phyloP scores from a whole-genome alignment of 2,888 invertebrate species.

The Hoplodrina blanda region DNA sequence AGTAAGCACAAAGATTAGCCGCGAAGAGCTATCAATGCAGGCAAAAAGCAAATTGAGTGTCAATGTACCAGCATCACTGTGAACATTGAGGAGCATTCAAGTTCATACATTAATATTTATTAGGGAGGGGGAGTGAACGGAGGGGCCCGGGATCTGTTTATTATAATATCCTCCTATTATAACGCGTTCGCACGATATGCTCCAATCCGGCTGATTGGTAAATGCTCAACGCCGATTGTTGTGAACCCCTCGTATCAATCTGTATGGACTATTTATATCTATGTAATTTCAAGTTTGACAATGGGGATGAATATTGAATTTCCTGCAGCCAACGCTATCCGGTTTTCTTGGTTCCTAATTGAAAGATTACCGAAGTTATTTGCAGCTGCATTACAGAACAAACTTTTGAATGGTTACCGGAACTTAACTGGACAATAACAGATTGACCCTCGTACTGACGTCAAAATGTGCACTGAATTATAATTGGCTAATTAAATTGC shows the following conservation, averaged over 20 bases:
- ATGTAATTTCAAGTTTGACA: constrained; percentile 24
- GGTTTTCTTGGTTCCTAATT: not conserved
- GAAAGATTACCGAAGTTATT: not conserved
- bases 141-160: constrained; percentile 89
- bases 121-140: constrained; percentile 80
- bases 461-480: constrained; percentile 68
- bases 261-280: constrained; percentile 30
- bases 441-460: constrained; percentile 68
- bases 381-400: constrained; percentile 10
- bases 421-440: constrained; percentile 61
- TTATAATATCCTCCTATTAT: constrained; percentile 90
- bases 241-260: constrained; percentile 52
- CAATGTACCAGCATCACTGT: constrained; percentile 89
- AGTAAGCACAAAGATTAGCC: constrained; percentile 61
- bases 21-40: constrained; percentile 63
- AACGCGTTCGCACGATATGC: constrained; percentile 89
- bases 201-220: constrained; percentile 80
- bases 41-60: constrained; percentile 87
- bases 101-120: constrained; percentile 90
- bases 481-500: constrained; percentile 83
- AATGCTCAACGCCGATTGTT: constrained; percentile 65
- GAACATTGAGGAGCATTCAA: constrained; percentile 84
- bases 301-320: constrained; percentile 35
- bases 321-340: constrained; percentile 22
- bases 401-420: constrained; percentile 10